A percentile compares a stretch with the other conserved stretches of the same genome.
phyloP scores from a whole-genome alignment of 2,888 invertebrate genomes.

The Stenodema calcarata region DNA sequence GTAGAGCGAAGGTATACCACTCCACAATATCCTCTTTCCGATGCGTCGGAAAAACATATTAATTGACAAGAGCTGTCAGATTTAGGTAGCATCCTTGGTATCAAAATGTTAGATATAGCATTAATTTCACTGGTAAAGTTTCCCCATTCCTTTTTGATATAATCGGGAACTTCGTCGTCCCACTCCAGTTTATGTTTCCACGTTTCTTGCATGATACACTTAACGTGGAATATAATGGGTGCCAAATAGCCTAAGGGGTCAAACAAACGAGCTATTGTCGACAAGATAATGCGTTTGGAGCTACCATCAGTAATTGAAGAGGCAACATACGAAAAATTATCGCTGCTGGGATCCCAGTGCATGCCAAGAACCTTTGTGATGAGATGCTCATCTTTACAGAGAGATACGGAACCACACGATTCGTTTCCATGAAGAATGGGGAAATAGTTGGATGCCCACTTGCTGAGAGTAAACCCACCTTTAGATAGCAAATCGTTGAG shows the following conservation, averaged over 20 bases:
- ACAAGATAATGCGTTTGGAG: conserved; percentile 10
- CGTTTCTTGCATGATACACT: conserved; percentile 1
- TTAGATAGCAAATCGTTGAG: conserved; percentile 43
- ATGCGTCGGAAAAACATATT: conserved; percentile 26
- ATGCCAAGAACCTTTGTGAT: conserved; percentile 7
- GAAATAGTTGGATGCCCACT: conserved; percentile 52
- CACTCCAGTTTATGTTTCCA: conserved; percentile 14
- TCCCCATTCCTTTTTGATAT: not conserved
- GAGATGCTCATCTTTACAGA: not conserved
- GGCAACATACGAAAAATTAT: not conserved
- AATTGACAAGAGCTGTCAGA: not conserved
- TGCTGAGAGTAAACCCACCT: conserved; percentile 52
- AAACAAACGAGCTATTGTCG: not conserved
- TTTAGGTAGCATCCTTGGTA: not conserved
- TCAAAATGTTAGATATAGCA: not conserved
- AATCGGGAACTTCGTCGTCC: not conserved
- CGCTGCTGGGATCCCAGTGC: not conserved
- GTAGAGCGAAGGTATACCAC: not conserved
- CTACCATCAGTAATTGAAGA: not conserved
- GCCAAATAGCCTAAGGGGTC: conserved; percentile 4
- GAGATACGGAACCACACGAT: not conserved
- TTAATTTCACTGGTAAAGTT: not conserved
- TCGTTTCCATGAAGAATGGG: not conserved
- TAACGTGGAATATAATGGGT: not conserved
- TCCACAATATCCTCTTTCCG: conserved; percentile 21